Percentiles rank a stretch among this genome's conserved stretches.
Conservation (phyloP, 2,888 invertebrate genomes). For the Zygaena filipendulae region DNA sequence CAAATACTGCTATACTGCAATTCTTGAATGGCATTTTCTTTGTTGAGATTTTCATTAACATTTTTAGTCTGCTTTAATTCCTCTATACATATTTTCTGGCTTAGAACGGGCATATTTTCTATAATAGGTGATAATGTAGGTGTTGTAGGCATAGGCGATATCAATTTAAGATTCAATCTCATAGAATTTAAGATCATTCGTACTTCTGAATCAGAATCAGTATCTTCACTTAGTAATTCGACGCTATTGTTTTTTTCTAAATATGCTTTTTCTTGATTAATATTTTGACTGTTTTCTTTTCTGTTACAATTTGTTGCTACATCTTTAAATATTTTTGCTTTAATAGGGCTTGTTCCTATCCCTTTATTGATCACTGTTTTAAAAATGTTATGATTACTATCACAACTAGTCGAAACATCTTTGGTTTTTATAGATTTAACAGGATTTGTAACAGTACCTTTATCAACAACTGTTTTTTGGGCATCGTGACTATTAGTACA, state of each 20-base stretch:
- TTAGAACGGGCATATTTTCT: too few relatives aligned
- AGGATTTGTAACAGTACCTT: constrained; percentile 14
- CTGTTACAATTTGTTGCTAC: not conserved
- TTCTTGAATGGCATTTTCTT: too few relatives aligned
- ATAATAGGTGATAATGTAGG: constrained; percentile 26
- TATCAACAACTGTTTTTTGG: too few relatives aligned
- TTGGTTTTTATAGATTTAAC: constrained; percentile 4
- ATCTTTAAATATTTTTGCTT: not conserved
- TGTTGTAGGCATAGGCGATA: constrained; percentile 41
- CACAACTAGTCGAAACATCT: not conserved
- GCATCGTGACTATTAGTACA: too few relatives aligned
- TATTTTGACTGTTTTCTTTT: constrained; percentile 8
- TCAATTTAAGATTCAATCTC: constrained; percentile 25
- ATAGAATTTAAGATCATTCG: constrained; percentile 38
- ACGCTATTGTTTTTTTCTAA: constrained; percentile 32
- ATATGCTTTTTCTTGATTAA: constrained; percentile 23
- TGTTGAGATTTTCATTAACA: too few relatives aligned
- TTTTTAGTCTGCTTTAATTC: too few relatives aligned
- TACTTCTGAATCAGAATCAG: constrained; percentile 32
- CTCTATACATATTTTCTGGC: too few relatives aligned
- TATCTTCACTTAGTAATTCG: constrained; percentile 21
- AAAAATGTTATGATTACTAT: not conserved
- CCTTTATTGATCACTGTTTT: constrained; percentile 1
- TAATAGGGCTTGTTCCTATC: not conserved
- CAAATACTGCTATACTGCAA: too few relatives aligned